Evolutionary conservation across 2,113 vertebrate species (phyloP), one percentile per base, ranked within the genome.

Genomic region (Nothocercus julius): DNA sequence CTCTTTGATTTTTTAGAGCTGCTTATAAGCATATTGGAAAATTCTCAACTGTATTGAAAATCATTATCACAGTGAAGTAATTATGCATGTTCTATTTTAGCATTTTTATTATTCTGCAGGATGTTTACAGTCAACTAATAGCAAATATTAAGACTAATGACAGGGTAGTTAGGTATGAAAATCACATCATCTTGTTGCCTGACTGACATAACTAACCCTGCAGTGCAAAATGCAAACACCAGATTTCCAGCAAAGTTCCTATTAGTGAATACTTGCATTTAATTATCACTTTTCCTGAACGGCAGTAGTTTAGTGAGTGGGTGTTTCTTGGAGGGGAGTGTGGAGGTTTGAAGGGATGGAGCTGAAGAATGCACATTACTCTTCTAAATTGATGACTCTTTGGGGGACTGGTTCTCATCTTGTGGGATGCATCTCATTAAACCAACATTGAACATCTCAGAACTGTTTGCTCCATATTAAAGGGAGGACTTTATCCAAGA

Each of bases 111-210:
- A 78, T 95, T 63, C 76, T 88, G 32, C 58, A 87, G 77, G 53
- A 95, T 93, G 94, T 92, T 95, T 95, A 47, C 72, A 89, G 85
- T 83, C 85, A 93, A 53, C 44, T 86, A 84, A 81, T 81, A 85
- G 66, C 74, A 96, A 96, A 90, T 91, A 94, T 90, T 93, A 90
- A 61, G 32, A 84, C 10, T 56, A 75, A 32, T 54, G 85, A 89
- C 82, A 86, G 58, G 18, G 42, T 91, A 28, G 42, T 91, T 91
- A 83, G 36, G n/a, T 56, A 70, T 59, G 45, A 72, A 91, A 92
- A 94, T 85, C 61, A 85, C 61, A 73, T 94, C 59, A 68, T 85
- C 82, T 61, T 83, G 80, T 86, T 81, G 82, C 83, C 1, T 84
- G 87, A 92, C 68, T 93, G 79, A 63, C 80, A 38, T 75, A 91